phyloP scores from a whole-genome alignment of 2,797 vertebrate species.

The Ambastaia sidthimunki region DNA sequence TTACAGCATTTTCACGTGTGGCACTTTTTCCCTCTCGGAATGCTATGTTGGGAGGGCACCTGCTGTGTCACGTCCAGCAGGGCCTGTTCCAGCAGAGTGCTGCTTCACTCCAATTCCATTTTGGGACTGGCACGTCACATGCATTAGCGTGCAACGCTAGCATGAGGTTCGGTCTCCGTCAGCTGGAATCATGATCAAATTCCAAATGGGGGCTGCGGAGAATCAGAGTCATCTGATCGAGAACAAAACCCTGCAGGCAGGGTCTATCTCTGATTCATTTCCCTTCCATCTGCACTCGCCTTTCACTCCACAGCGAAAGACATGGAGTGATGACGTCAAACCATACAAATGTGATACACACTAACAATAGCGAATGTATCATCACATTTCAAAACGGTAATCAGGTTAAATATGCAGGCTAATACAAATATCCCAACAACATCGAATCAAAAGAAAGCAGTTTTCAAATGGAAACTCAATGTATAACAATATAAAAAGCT shows the following conservation, averaged over 20 bases:
- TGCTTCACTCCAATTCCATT: slow-evolving; percentile 48
- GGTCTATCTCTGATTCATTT: neutral
- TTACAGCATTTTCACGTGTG: slow-evolving; percentile 18
- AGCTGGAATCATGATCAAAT: slow-evolving; percentile 25
- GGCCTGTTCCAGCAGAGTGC: slow-evolving; percentile 1
- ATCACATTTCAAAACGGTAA: slow-evolving; percentile 1
- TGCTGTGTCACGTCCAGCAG: slow-evolving; percentile 39
- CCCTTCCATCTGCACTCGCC: neutral
- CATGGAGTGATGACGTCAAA: slow-evolving; percentile 9
- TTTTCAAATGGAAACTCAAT: neutral
- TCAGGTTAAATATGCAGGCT: neutral
- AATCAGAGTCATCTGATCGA: slow-evolving; percentile 37
- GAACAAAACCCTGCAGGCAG: slow-evolving; percentile 9
- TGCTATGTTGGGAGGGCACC: slow-evolving; percentile 30
- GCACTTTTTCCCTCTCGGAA: neutral
- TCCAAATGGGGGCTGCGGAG: slow-evolving; percentile 18
- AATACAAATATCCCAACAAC: neutral
- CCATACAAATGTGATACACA: neutral
- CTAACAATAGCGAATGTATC: neutral
- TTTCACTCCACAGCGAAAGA: neutral
- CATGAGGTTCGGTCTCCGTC: slow-evolving; percentile 29
- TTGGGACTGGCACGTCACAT: slow-evolving; percentile 41
- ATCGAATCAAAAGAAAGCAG: neutral
- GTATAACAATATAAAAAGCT: neutral
- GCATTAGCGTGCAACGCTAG: slow-evolving; percentile 1